Evolutionary conservation across 2,797 vertebrate species (phyloP), one percentile per base, ranked within the genome.

Genomic region (Danio aesculapii): DNA sequence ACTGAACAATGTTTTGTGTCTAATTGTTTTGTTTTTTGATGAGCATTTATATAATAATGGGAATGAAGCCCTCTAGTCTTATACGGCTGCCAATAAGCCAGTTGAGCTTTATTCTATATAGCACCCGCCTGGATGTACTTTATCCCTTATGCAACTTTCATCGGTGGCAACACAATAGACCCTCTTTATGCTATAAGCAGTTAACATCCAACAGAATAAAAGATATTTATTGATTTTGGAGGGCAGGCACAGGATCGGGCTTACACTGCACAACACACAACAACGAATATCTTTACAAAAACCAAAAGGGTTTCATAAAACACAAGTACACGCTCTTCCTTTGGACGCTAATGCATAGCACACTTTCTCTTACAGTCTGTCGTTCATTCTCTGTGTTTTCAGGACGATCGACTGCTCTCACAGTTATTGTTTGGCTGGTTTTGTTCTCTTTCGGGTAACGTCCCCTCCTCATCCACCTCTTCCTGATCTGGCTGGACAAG

Each of bases 401-500:
- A 86, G 88, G 86, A 93, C 69, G 92, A 91, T 89, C 94, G 93
- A 66, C 94, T 94, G 88, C 95, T 94, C 6, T 92, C 93, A 55
- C 87, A 90, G 83, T 87, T 79, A 84, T 94, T 93, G 61, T 85
- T 75, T 77, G 90, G 87, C 0, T 71, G 61, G 46, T 83, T 80
- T 10, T 55, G 82, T 72, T 57, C 83, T 61, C 87, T 78, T 62
- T 77, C 81, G 41, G 49, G 21, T 6, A 88, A 78, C 4, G 88
- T 90, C 70, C 90, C 89, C 88, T 95, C 94, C 82, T 91, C 93
- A 68, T 94, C 93, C 3, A 95, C 92, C 1, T 94, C 93, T 75
- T 95, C 95, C 62, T 94, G 94, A 0, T 95, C 95, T 0, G 92
- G 91, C 87, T 95, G 94, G 4, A 94, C 62, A 0, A 93, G 64